These are phyloP conservation scores for Zygaena filipendulae DNA, from an alignment of 2,888 invertebrate genomes.

Conservation along the genomic window DNA sequence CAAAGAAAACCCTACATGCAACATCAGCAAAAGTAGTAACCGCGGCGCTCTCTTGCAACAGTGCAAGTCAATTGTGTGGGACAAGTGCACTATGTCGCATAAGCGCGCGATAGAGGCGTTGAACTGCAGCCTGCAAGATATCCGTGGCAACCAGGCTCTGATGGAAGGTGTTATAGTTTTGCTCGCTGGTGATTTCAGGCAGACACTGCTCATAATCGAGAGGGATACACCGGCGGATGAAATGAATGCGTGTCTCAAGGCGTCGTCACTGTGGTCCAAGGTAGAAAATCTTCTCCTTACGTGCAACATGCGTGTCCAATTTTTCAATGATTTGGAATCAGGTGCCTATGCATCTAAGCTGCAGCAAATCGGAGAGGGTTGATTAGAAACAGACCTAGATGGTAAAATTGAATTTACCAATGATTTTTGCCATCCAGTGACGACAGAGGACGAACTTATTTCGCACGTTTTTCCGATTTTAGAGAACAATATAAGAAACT, in stretches of 20 bases:
- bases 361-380: conserved; percentile 19
- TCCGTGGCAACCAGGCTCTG: conserved; percentile 13
- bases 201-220: conserved; percentile 18
- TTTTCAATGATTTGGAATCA: conserved; percentile 17
- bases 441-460: conserved; percentile 17
- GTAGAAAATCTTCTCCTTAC: conserved; percentile 19
- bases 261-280: conserved; percentile 16
- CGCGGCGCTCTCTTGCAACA: conserved; percentile 16
- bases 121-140: conserved; percentile 13
- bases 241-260: conserved; percentile 20
- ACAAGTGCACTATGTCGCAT: conserved; percentile 19
- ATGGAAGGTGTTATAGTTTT: conserved; percentile 16
- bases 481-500: conserved; percentile 18
- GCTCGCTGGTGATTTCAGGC: conserved; percentile 17
- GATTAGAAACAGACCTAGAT: conserved; percentile 17
- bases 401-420: conserved; percentile 13
- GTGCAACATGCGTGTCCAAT: conserved; percentile 20
- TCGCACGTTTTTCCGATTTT: conserved; percentile 18
- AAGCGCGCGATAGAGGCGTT: conserved; percentile 15
- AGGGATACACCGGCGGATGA: conserved; percentile 20
- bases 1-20: conserved; percentile 18
- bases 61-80: conserved; percentile 18
- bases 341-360: conserved; percentile 18
- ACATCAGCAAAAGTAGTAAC: conserved; percentile 17
- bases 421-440: conserved; percentile 13